These are phyloP conservation scores for Heliopora coerulea DNA, from an alignment of 92 coral and sea anemone species.

Conservation along the genomic window DNA sequence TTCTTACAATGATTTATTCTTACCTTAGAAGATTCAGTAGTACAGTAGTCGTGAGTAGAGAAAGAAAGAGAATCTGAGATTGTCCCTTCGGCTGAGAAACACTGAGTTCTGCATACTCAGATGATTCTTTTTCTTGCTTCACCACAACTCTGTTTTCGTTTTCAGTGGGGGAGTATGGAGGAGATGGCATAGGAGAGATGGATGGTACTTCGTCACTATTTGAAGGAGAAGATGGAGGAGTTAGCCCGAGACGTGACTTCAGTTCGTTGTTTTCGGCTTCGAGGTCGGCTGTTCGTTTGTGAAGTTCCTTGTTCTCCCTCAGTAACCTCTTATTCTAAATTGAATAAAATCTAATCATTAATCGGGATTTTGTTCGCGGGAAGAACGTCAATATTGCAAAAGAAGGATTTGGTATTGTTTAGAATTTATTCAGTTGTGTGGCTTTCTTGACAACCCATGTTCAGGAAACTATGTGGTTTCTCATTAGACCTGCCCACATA, in stretches of 20 bases:
- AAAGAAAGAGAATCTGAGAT: conserved; percentile 98
- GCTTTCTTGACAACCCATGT: conserved; percentile 13
- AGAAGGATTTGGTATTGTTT: not conserved
- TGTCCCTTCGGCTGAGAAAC: conserved; percentile 99
- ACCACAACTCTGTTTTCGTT: conserved; percentile 80
- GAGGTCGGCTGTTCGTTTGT: conserved; percentile 70
- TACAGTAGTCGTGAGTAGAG: conserved; percentile 98
- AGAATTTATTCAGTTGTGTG: not conserved
- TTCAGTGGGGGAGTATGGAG: conserved; percentile 44
- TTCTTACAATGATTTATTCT: not conserved
- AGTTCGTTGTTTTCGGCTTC: conserved; percentile 80
- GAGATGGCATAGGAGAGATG: conserved; percentile 54
- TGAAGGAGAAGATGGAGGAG: conserved; percentile 96
- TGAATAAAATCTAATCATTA: not conserved
- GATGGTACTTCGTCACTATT: conserved; percentile 52
- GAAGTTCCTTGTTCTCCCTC: conserved; percentile 71
- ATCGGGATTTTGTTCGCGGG: not conserved
- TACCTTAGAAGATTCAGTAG: conserved; percentile 85
- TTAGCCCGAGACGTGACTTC: conserved; percentile 81
- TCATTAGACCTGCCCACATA: conserved; percentile 14
- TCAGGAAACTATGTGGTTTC: conserved; percentile 2
- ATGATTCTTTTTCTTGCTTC: conserved; percentile 96
- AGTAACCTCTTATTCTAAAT: conserved; percentile 74
- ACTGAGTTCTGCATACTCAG: conserved; percentile 96
- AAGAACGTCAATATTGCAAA: not conserved